Base-by-base conservation (phyloP, 2,888 invertebrate species). In the Selenia dentaria region DNA sequence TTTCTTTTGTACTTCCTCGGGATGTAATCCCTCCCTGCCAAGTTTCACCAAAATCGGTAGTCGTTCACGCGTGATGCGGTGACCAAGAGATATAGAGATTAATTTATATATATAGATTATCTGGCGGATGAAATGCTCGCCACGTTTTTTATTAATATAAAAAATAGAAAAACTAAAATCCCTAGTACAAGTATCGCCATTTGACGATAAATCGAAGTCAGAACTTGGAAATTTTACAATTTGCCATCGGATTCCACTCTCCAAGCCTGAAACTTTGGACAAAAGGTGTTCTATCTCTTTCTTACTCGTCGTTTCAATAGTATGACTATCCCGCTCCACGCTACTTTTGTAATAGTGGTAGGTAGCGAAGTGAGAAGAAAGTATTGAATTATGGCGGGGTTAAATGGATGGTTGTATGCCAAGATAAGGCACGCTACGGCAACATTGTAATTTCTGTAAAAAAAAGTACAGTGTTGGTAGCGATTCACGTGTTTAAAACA, bases 301-400 rank as follows among this genome's bases (percentile, higher is more conserved):
- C 57, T 38, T 49, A 8, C 61, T 29, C 32, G 0, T 0, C 0
- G 1, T 0, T 1, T 1, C 4, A 8, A 20, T 2, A 8, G 33
- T 67, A 51, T 35, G 1, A 28, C 54, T 31, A 47, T 82, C 82
- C 60, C 70, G 26, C 38, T 81, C 69, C 48, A 12, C 22, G 53
- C 74, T 76, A 72, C 77, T 78, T 79, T 83, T 83, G 83, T 79
- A 78, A 84, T 84, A 83, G 83, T 83, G 79, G 72, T 75, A 71
- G 75, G 73, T 63, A 46, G 46, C 46, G 36, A 48, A 42, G 47
- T 48, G 74, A 56, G 74, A 75, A 74, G 79, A 82, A 84, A 83
- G 81, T 83, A 82, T 83, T 84, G 83, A 83, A 72, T 81, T 80
- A 82, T 83, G 70, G 76, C 62, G 55, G 62, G 60, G 57, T 65